Evolutionary conservation across 2,113 vertebrate species (phyloP), one percentile per base, ranked within the genome.

Genomic region (Sinosuthora webbiana): DNA sequence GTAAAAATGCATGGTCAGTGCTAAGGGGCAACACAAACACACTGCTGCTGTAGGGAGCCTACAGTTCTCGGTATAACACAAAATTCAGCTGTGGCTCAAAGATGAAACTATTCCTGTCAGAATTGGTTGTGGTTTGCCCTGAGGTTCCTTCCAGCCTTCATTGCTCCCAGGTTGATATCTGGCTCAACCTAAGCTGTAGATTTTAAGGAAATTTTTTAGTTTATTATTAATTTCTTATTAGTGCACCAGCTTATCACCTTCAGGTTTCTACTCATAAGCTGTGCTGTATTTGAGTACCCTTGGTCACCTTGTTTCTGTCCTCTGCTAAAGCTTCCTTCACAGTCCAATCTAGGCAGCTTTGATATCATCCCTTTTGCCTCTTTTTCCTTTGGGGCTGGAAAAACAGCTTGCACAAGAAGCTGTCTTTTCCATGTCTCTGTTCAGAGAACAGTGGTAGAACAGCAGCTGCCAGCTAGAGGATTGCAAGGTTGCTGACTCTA

Each of bases 1-100:
- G 33, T 31, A 1, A 45, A 2, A 50, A 10, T 7, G 37, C 13
- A 0, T 2, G 13, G 47, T 33, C 35, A 22, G 19, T 20, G 53
- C 13, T 12, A 14, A 60, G 45, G 44, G 76, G 64, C 52, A 64
- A 15, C 6, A 23, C 2, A 0, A 13, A 13, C 11, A 17, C 23
- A 0, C 7, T 31, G 70, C 57, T 69, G n/a, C 65, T 74, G 37
- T 7, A 28, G 73, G 67, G 63, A 79, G 33, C 31, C 79, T 33
- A 0, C 4, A 60, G 44, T 28, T 76, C 70, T 64, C 42, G 11
- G 31, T 18, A 0, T 16, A 19, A 31, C 41, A 44, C 33, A 55
- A 55, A 17, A 44, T 42, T 53, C 42, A 68, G 1, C 56, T 78
- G 22, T 12, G 41, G 37, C 19, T 22, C 65, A 49, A 7, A 44